phyloP scores from a whole-genome alignment of 2,797 vertebrate genomes.

The Acrocephalus scirpaceus region DNA sequence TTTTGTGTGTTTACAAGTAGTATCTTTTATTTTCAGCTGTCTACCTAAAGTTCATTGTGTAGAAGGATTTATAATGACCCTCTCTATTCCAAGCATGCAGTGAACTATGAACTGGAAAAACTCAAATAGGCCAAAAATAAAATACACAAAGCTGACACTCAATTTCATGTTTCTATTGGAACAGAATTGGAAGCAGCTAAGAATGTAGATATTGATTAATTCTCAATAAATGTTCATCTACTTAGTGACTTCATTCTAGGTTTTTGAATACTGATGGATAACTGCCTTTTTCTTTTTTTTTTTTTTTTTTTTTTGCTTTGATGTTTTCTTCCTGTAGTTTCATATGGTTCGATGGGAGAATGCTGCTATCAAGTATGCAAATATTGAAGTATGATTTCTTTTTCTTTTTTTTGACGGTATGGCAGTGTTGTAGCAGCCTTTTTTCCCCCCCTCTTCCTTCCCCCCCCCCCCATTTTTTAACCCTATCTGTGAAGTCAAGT shows the following conservation, averaged over 20 bases:
- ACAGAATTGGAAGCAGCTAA: conserved; percentile 68
- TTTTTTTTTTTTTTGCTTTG: conserved; percentile 71
- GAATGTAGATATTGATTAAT: conserved; percentile 75
- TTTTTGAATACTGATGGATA: conserved; percentile 70
- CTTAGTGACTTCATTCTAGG: conserved; percentile 69
- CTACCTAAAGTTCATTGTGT: conserved; percentile 80
- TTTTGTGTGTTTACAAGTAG: conserved; percentile 84
- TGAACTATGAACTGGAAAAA: conserved; percentile 83
- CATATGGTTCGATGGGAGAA: conserved; percentile 78
- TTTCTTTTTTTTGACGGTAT: conserved; percentile 55
- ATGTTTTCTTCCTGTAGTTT: conserved; percentile 77
- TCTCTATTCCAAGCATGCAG: conserved; percentile 85
- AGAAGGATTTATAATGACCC: conserved; percentile 79
- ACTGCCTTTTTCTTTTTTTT: conserved; percentile 70
- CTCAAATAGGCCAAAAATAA: conserved; percentile 74
- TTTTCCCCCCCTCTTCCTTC: not conserved
- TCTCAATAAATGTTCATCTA: conserved; percentile 74
- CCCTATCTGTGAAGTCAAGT: conserved; percentile 66
- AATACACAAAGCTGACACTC: conserved; percentile 63
- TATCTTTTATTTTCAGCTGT: conserved; percentile 81
- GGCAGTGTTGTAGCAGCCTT: conserved; percentile 79
- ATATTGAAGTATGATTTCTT: conserved; percentile 72
- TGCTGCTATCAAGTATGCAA: conserved; percentile 84
- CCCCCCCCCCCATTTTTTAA: conserved; percentile 20
- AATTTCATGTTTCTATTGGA: conserved; percentile 65